Evolutionary conservation across 2,797 vertebrate species (phyloP).

Genomic region (Falco cherrug): DNA sequence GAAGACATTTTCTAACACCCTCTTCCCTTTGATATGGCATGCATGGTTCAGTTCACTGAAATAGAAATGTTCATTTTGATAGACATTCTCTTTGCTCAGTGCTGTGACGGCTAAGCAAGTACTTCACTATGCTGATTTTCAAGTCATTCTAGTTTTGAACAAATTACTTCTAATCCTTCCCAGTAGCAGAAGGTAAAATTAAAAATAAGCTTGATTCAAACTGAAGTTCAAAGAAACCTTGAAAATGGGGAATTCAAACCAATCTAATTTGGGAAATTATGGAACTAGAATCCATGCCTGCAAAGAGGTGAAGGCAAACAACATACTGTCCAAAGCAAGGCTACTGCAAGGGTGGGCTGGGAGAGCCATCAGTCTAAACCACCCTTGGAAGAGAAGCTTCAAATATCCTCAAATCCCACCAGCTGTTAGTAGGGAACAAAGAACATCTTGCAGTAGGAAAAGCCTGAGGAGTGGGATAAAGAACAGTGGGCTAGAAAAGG

Average conservation of each 20-base stretch:
- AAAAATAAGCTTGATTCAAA: not conserved
- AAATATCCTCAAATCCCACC: not conserved
- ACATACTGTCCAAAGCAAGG: not conserved
- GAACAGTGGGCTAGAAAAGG: not conserved
- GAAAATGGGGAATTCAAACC: not conserved
- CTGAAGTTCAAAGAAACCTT: not conserved
- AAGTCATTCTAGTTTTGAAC: not conserved
- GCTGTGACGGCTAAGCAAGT: rapidly evolving
- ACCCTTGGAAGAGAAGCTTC: not conserved
- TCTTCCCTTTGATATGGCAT: not conserved
- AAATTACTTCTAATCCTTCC: not conserved
- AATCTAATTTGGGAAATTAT: not conserved
- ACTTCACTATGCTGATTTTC: not conserved
- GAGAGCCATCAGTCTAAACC: not conserved
- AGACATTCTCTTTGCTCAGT: not conserved
- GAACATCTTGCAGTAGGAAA: not conserved
- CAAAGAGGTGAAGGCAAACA: not conserved
- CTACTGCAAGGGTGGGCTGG: not conserved
- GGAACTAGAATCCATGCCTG: not conserved
- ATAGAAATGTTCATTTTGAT: not conserved
- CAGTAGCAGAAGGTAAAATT: not conserved
- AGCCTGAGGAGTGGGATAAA: not conserved
- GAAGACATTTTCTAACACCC: not conserved
- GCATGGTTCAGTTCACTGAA: not conserved
- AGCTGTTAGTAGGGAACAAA: not conserved